phyloP scores from a whole-genome alignment of 2,113 vertebrate species.

The Cepphus grylle region DNA sequence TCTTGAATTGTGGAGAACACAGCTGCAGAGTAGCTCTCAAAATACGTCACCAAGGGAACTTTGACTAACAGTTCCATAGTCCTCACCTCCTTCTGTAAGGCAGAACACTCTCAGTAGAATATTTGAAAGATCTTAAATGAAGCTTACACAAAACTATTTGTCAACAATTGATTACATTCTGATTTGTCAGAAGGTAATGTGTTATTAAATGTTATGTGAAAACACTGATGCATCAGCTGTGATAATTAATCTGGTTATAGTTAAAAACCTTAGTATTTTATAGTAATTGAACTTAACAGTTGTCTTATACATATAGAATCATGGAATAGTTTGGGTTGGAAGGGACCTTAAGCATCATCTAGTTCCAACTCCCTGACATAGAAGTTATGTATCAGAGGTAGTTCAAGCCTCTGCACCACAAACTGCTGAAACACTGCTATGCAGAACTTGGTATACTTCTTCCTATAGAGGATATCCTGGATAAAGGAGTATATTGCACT shows the following conservation, averaged over 20 bases:
- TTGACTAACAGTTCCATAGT: not conserved
- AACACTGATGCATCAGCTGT: not conserved
- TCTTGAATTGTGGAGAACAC: not conserved
- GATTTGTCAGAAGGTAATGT: not conserved
- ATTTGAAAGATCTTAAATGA: not conserved
- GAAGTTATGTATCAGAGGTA: not conserved
- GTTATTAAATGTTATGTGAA: not conserved
- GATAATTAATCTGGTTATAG: not conserved
- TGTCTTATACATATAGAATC: rapidly evolving
- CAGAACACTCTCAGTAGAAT: not conserved
- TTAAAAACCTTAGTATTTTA: not conserved
- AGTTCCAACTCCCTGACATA: not conserved
- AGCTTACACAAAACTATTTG: not conserved
- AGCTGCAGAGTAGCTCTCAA: not conserved
- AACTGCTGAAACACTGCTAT: not conserved
- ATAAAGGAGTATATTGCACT: not conserved
- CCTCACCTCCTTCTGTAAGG: not conserved
- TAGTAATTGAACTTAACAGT: not conserved
- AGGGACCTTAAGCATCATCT: not conserved
- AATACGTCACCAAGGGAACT: not conserved
- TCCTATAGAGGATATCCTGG: not conserved
- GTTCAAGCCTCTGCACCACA: not conserved
- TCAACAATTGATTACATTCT: not conserved
- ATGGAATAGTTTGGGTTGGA: not conserved
- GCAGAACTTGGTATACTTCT: not conserved